A percentile compares a stretch with the other conserved stretches of the same genome.
These are phyloP conservation scores for Aquatica leii DNA, from an alignment of 2,888 invertebrate genomes.

Conservation along the genomic window DNA sequence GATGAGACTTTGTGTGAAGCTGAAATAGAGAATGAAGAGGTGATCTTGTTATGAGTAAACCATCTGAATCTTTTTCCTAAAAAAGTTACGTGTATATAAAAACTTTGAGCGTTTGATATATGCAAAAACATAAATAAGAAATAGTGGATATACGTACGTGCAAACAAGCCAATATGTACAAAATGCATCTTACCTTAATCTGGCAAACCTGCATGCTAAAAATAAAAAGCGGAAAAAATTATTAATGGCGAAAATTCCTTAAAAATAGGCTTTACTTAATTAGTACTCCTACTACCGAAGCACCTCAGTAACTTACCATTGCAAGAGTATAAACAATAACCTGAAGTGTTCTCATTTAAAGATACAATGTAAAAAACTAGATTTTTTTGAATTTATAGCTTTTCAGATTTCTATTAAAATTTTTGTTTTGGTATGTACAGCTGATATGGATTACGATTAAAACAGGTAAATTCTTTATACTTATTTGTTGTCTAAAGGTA, in stretches of 20 bases:
- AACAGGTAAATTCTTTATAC: too few species aligned
- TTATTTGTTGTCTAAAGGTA: too few species aligned
- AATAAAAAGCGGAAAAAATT: constrained; percentile 36
- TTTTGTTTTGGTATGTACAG: too few species aligned
- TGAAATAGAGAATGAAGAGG: constrained; percentile 55
- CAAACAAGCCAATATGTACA: constrained; percentile 32
- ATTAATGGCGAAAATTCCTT: constrained; percentile 30
- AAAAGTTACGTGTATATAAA: constrained; percentile 16
- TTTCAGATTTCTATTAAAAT: too few species aligned
- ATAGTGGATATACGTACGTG: constrained; percentile 15
- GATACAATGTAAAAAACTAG: too few species aligned
- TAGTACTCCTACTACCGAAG: constrained; percentile 9
- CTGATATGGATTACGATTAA: too few species aligned
- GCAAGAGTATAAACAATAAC: too few species aligned
- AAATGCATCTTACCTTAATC: constrained; percentile 48
- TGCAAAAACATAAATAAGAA: not conserved
- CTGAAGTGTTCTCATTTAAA: too few species aligned
- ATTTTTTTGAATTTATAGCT: too few species aligned
- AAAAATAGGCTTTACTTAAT: too few species aligned
- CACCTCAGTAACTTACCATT: constrained; percentile 13
- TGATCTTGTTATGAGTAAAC: constrained; percentile 50
- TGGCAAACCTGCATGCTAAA: constrained; percentile 51
- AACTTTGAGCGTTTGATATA: not conserved
- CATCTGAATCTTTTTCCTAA: constrained; percentile 50
- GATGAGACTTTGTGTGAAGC: constrained; percentile 50